Base-by-base conservation (phyloP, 2,888 invertebrate species). In the Portevinia maculata region DNA sequence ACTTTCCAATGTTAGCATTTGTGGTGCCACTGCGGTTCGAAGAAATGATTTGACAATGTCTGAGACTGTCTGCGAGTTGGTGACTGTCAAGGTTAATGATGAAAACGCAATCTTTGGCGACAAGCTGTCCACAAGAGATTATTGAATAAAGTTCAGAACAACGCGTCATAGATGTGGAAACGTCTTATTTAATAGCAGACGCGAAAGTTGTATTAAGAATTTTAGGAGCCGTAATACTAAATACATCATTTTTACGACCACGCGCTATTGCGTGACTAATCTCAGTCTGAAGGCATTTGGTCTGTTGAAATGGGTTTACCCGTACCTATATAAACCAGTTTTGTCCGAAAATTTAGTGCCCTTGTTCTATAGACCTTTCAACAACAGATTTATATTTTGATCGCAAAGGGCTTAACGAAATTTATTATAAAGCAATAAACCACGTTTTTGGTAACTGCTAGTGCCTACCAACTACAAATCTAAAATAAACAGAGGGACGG, bases 101-200 rank as follows among this genome's bases (percentile, higher is more conserved):
- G n/a, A 60, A 46, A 48, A 9, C 34, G 44, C 15, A 50, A 48
- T 37, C 8, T n/a, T 8, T 64, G 62, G 62, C 62, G 62, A 50
- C 62, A 64, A 50, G 21, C 15, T 37, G 62, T 9, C 62, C 48
- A 37, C 24, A 11, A 21, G 37, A 5, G 15, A 17, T 28, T 50
- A 3, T 11, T n/a, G 21, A 7, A 41, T 32, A 4, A 15, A 30
- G 30, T 5, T 59, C 19, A 24, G 24, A 24, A 24, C 3, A 3
- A 24, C 2, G 24, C 2, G 24, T 24, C 24, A 24, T 19, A 15
- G 53, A 34, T 34, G 34, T 5, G n/a, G 32, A 34, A 21, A 34
- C 6, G 37, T 24, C 21, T 19, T n/a, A 19, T 53, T 34, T 32
- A 53, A 32, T 52, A 52, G 17, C 30, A 17, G 15, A 5, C 13